Conservation (phyloP, 1,140 invertebrate species). For the Teleopsis dalmanni region DNA sequence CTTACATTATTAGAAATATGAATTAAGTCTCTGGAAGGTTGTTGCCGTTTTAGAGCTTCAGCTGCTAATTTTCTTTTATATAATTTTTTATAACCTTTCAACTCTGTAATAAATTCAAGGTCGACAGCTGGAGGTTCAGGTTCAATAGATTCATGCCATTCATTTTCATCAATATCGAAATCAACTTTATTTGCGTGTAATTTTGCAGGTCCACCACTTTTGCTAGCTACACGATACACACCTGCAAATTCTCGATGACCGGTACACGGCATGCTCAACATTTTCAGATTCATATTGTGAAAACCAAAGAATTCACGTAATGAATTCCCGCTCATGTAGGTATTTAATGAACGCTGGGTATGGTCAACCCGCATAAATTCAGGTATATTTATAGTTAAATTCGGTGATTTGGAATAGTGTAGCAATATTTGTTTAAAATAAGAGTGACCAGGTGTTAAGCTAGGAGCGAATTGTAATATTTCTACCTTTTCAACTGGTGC, state of each 20-base stretch:
- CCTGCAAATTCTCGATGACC: constrained; percentile 18
- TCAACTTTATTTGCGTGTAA: neutral
- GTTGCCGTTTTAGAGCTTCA: neutral
- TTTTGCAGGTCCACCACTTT: neutral
- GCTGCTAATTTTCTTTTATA: constrained; percentile 1
- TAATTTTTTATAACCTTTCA: neutral
- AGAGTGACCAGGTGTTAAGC: constrained; percentile 28
- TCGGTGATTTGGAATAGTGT: constrained; percentile 7
- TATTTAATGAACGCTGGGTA: constrained; percentile 20
- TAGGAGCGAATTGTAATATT: constrained; percentile 22
- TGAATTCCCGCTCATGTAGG: constrained; percentile 19
- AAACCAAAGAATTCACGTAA: constrained; percentile 16
- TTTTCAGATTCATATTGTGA: constrained; percentile 9
- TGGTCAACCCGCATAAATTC: constrained; percentile 29
- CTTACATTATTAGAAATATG: no score
- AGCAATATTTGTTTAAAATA: constrained; percentile 31
- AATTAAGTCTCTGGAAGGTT: no score
- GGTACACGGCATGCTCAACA: constrained; percentile 18
- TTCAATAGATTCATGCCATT: constrained; percentile 5
- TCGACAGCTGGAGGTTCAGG: constrained; percentile 1
- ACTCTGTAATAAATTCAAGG: constrained; percentile 6
- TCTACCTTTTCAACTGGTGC: constrained; percentile 1
- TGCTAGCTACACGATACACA: constrained; percentile 15
- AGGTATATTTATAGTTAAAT: constrained; percentile 17
- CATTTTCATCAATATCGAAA: constrained; percentile 8